phyloP scores from a whole-genome alignment of 2,888 invertebrate species.

The Folsomia manolachei region DNA sequence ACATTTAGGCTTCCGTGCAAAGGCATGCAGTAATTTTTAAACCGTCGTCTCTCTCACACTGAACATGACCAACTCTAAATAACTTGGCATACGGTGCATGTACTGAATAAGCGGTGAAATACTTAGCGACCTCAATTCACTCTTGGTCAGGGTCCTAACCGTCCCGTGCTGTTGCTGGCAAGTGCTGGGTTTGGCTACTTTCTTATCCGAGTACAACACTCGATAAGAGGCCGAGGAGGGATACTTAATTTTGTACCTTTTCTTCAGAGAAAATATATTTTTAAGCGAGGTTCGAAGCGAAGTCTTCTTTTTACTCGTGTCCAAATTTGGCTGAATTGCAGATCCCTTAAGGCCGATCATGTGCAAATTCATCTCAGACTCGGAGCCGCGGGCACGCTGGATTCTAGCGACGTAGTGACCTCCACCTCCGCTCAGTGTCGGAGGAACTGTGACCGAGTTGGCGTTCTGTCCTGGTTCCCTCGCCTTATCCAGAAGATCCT shows the following conservation, averaged over 20 bases:
- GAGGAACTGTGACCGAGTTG: conserved; percentile 14
- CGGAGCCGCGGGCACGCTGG: conserved; percentile 25
- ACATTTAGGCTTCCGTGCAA: no score
- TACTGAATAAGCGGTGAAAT: conserved; percentile 48
- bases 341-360: conserved; percentile 19
- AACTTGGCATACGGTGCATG: conserved; percentile 49
- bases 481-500: conserved; percentile 39
- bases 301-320: conserved; percentile 47
- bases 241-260: conserved; percentile 52
- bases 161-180: neutral
- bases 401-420: conserved; percentile 32
- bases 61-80: conserved; percentile 48
- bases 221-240: neutral
- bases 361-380: conserved; percentile 38
- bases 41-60: conserved; percentile 49
- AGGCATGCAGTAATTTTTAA: conserved; percentile 15
- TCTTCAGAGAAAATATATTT: conserved; percentile 54
- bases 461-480: conserved; percentile 17
- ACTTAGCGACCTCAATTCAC: conserved; percentile 37
- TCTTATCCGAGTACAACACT: conserved; percentile 10
- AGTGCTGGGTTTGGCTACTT: neutral
- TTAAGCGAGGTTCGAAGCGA: conserved; percentile 54
- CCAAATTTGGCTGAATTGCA: conserved; percentile 25
- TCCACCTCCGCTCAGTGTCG: conserved; percentile 10
- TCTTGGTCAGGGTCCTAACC: conserved; percentile 2